Evolutionary conservation across 1,140 invertebrate species (phyloP).

Genomic region (Phymastichus coffea): DNA sequence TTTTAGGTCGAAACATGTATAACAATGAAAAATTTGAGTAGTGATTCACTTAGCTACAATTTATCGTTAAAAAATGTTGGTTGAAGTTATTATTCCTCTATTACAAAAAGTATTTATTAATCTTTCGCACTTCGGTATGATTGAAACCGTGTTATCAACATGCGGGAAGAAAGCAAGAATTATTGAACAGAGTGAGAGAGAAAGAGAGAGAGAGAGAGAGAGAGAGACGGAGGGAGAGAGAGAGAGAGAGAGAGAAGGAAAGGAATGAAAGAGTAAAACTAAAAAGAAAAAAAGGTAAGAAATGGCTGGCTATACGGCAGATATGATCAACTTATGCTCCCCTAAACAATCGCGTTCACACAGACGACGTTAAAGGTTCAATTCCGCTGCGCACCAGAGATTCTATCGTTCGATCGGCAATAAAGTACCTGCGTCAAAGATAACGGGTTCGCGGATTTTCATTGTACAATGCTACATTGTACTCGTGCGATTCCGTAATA

Average conservation of each 20-base stretch:
- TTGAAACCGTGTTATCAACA: too few relatives aligned
- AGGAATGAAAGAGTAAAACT: neutral
- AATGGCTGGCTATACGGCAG: neutral
- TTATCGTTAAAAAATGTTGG: too few relatives aligned
- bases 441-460: constrained; percentile 25
- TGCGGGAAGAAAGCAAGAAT: too few relatives aligned
- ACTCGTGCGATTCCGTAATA: constrained; percentile 24
- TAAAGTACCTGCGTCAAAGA: constrained; percentile 27
- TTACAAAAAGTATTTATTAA: too few relatives aligned
- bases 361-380: constrained; percentile 27
- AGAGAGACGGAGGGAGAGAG: too few relatives aligned
- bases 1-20: too few relatives aligned
- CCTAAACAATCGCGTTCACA: constrained; percentile 25
- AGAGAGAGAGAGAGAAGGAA: neutral
- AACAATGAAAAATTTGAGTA: too few relatives aligned
- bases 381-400: constrained; percentile 8
- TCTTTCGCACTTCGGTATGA: too few relatives aligned
- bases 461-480: constrained; percentile 26
- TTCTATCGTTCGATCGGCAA: constrained; percentile 27
- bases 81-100: too few relatives aligned
- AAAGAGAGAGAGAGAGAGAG: neutral
- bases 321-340: constrained; percentile 12
- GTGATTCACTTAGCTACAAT: too few relatives aligned
- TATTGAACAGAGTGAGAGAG: too few relatives aligned
- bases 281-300: neutral